Percentiles rank a stretch among this genome's conserved stretches.
Evolutionary conservation across 2,113 vertebrate genomes (phyloP).

Genomic region (Indicator maculatus): DNA sequence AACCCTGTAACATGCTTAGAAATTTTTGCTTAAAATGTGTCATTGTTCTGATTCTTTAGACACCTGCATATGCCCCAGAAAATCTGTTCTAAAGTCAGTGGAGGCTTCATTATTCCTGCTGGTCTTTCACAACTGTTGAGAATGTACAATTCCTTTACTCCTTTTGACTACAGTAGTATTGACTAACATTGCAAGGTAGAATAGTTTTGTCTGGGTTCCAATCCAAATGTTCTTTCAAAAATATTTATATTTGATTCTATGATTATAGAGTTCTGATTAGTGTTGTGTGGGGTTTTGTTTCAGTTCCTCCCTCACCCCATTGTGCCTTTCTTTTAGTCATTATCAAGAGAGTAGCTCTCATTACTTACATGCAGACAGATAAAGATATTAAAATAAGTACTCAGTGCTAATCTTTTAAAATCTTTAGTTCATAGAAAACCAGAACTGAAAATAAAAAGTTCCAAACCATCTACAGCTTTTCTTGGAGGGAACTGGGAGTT

Average conservation of each 20-base stretch:
- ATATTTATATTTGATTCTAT: background rate
- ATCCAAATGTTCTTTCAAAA: background rate
- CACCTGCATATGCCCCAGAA: background rate
- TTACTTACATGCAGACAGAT: background rate
- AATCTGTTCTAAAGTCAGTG: background rate
- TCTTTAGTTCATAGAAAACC: background rate
- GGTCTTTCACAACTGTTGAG: background rate
- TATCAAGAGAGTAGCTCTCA: background rate
- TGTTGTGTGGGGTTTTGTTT: background rate
- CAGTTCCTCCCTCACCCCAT: background rate
- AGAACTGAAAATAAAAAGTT: background rate
- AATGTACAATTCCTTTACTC: background rate
- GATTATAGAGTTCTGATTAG: background rate
- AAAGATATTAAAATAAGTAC: background rate
- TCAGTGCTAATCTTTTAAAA: background rate
- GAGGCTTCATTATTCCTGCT: background rate
- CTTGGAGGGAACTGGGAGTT: background rate
- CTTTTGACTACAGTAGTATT: background rate
- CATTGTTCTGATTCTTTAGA: background rate
- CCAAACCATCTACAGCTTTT: background rate
- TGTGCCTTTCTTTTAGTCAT: background rate
- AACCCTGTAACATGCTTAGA: background rate
- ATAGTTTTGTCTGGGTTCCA: background rate
- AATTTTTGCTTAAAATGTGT: background rate
- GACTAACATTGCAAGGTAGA: background rate